Evolutionary conservation across 1,140 invertebrate species (phyloP).

Genomic region (Scaptomyza pallida): DNA sequence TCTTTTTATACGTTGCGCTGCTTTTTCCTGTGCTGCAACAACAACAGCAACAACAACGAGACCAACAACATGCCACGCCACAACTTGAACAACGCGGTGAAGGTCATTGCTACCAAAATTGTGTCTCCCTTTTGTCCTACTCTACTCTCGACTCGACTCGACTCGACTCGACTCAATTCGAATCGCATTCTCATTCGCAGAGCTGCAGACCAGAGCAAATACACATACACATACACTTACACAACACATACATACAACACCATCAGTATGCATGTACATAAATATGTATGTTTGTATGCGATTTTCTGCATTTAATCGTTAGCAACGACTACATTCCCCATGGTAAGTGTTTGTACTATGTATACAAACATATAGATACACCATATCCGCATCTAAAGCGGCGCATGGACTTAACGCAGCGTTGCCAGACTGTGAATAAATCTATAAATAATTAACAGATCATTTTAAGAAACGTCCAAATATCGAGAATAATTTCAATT

Average conservation of each 20-base stretch:
- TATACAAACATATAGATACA: constrained; percentile 36
- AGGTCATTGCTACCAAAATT: constrained; percentile 84
- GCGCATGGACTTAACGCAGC: constrained; percentile 9
- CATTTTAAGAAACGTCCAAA: no score
- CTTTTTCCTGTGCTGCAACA: constrained; percentile 54
- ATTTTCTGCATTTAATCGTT: constrained; percentile 35
- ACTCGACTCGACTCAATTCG: constrained; percentile 54
- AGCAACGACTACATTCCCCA: constrained; percentile 13
- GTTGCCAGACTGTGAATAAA: constrained; percentile 32
- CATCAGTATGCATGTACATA: background rate
- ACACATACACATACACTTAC: constrained; percentile 30
- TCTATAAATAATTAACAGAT: no score
- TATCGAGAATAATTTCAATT: no score
- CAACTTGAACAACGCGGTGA: constrained; percentile 84
- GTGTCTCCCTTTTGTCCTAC: constrained; percentile 84
- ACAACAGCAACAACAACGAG: constrained; percentile 55
- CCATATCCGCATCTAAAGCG: constrained; percentile 33
- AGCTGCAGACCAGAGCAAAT: constrained; percentile 28
- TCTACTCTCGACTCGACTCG: constrained; percentile 58
- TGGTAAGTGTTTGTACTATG: constrained; percentile 5
- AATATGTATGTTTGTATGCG: constrained; percentile 12
- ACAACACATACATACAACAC: no score
- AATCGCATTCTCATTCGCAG: constrained; percentile 51
- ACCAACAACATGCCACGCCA: constrained; percentile 49
- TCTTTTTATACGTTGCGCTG: constrained; percentile 48